These are phyloP conservation scores for Pluvianellus socialis DNA, from an alignment of 2,113 vertebrate species.

Conservation along the genomic window DNA sequence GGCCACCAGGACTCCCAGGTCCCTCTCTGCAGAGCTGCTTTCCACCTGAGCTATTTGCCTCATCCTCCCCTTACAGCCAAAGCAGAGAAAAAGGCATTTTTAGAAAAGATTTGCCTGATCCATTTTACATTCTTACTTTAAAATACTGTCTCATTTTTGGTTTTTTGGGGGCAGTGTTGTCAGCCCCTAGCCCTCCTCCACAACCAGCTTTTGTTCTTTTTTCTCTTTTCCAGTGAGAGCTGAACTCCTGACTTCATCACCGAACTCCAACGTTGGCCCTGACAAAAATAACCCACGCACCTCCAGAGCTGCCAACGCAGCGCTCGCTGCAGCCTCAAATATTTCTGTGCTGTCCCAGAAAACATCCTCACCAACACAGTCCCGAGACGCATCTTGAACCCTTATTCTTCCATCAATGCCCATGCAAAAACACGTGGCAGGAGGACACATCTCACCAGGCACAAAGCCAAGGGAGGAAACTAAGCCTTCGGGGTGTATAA, in stretches of 20 bases:
- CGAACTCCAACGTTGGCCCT: accelerated
- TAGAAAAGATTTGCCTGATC: background rate
- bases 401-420: background rate
- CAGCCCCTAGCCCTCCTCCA: background rate
- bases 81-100: background rate
- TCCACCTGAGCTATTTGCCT: background rate
- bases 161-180: accelerated
- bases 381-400: background rate
- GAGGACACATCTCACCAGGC: background rate
- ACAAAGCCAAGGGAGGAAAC: background rate
- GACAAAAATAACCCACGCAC: background rate
- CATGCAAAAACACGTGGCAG: background rate
- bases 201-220: background rate
- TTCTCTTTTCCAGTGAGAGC: background rate
- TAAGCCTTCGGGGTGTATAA: background rate
- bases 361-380: background rate
- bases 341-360: background rate
- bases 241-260: background rate
- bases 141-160: background rate
- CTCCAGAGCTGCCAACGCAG: background rate
- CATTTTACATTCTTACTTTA: background rate
- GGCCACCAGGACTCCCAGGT: too few relatives aligned
- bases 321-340: accelerated
- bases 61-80: background rate
- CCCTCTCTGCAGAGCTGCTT: too few relatives aligned